Evolutionary conservation across 1,140 invertebrate genomes (phyloP).

Genomic region (Magallana ariakensis): DNA sequence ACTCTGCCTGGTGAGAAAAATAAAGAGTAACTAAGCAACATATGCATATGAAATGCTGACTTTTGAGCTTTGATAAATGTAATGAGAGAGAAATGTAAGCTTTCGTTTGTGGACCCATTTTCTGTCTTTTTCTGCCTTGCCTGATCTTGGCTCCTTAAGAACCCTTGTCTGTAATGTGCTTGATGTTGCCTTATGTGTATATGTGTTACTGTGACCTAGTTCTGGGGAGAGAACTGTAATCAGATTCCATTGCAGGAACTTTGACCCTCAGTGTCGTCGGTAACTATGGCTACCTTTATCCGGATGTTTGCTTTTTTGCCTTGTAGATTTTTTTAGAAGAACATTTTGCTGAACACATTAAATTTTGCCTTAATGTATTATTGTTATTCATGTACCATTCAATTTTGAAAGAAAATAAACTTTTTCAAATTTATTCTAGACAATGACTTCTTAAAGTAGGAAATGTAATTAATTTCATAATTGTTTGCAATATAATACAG

Average conservation of each 20-base stretch:
- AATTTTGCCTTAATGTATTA: background rate
- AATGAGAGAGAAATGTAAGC: too few species aligned
- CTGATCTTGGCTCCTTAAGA: background rate
- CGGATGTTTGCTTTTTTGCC: background rate
- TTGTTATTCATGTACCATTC: too few species aligned
- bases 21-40: too few species aligned
- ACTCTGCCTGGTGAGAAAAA: too few species aligned
- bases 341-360: background rate
- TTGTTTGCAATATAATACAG: too few species aligned
- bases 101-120: background rate
- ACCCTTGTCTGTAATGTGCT: background rate
- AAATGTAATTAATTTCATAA: too few species aligned
- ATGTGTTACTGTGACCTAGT: conserved; percentile 15
- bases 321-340: background rate
- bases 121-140: background rate
- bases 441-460: too few species aligned
- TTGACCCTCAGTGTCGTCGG: conserved; percentile 54
- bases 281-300: conserved; percentile 46
- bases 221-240: background rate
- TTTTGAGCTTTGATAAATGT: too few species aligned
- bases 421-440: too few species aligned
- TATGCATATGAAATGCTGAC: too few species aligned
- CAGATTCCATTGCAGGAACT: conserved; percentile 46
- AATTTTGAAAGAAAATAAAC: too few species aligned
- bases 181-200: background rate